A percentile compares a stretch with the other conserved stretches of the same genome.
Conservation (phyloP, 2,797 vertebrate genomes). For the Lycodopsis pacificus region DNA sequence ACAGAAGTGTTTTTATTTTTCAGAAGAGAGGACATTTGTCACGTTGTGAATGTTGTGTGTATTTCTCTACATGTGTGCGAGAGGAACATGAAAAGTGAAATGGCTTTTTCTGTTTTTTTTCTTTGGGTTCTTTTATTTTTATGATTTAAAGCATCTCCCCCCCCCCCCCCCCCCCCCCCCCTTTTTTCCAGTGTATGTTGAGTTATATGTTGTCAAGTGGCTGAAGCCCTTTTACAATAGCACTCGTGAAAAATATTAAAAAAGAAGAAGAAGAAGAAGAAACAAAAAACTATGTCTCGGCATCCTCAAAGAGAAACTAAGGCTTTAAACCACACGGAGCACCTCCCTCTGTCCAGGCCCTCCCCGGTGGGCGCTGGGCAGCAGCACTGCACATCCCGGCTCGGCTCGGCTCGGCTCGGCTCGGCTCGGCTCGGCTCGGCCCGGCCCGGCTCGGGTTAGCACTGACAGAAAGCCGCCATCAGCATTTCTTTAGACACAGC, state of each 20-base stretch:
- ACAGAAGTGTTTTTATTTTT: constrained; percentile 96
- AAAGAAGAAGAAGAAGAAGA: constrained; percentile 9
- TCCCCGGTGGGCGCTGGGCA: constrained; percentile 85
- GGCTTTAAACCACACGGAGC: constrained; percentile 97
- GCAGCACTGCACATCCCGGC: constrained; percentile 87
- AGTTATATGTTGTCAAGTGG: constrained; percentile 97
- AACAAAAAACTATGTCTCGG: constrained; percentile 47
- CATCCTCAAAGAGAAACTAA: constrained; percentile 93
- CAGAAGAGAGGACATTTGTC: constrained; percentile 91
- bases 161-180: constrained; percentile 67
- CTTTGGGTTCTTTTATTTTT: constrained; percentile 58
- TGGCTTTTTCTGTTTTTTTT: constrained; percentile 68
- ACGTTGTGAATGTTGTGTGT: constrained; percentile 96
- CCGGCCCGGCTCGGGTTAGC: constrained; percentile 80
- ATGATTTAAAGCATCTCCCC: constrained; percentile 62
- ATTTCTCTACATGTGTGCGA: constrained; percentile 87
- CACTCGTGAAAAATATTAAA: constrained; percentile 68
- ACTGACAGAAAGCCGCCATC: constrained; percentile 75
- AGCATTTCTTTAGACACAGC: constrained; percentile 68
- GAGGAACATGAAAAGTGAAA: constrained; percentile 86
- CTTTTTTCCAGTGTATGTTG: constrained; percentile 92
- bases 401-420: constrained; percentile 82
- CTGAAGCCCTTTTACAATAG: constrained; percentile 80
- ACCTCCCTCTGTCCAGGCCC: constrained; percentile 96
- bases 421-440: constrained; percentile 80